Evolutionary conservation across 2,113 vertebrate species (phyloP).

Genomic region (Chloroceryle aenea): DNA sequence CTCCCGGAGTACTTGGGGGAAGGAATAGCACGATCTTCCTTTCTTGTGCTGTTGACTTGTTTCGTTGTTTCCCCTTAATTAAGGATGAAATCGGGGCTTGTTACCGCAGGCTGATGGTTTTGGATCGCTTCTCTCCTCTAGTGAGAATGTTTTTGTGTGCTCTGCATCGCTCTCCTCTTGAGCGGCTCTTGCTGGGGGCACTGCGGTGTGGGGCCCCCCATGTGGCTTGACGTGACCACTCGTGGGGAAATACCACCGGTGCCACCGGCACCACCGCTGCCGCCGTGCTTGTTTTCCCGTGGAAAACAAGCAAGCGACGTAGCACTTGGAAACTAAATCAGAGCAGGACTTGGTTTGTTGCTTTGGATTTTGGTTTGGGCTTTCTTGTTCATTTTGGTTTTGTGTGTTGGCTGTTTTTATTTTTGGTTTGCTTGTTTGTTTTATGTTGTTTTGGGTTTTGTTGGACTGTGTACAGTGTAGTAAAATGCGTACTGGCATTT

Average conservation of each 20-base stretch:
- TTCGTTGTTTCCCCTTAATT: rapidly evolving
- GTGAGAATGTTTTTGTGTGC: neutral
- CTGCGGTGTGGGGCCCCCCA: neutral
- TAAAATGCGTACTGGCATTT: neutral
- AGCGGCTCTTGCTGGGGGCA: neutral
- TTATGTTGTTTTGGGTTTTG: no score
- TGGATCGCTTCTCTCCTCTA: neutral
- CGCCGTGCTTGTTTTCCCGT: neutral
- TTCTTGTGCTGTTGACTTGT: neutral
- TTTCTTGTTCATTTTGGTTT: no score
- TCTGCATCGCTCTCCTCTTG: rapidly evolving
- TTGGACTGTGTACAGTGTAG: rapidly evolving
- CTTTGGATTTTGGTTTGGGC: no score
- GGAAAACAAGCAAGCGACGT: neutral
- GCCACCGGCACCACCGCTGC: no score
- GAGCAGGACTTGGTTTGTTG: neutral
- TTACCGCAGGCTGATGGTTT: neutral
- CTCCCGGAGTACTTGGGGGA: neutral
- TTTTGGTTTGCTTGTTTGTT: no score
- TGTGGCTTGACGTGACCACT: neutral
- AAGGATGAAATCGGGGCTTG: neutral
- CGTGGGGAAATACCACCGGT: neutral
- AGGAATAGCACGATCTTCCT: neutral
- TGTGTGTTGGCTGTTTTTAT: no score
- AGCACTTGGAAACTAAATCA: neutral